Conservation (phyloP, 2,113 vertebrate genomes). For the Channa maculata region DNA sequence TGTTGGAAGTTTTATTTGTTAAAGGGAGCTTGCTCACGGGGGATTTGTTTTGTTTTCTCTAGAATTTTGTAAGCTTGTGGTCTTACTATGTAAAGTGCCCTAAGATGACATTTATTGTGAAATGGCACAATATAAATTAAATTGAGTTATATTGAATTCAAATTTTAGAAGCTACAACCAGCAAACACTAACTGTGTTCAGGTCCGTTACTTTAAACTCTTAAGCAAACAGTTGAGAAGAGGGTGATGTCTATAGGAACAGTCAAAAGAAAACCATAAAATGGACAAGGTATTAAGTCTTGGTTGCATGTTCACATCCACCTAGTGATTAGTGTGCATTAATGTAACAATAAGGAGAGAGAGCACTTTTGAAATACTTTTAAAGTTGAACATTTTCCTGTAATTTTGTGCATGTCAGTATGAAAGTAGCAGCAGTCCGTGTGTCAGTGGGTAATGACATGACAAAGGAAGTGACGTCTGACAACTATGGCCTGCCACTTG, state of each 20-base stretch:
- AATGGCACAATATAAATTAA: too few species aligned
- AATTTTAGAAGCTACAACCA: background rate
- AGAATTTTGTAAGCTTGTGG: too few species aligned
- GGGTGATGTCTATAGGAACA: background rate
- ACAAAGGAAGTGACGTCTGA: conserved; percentile 77
- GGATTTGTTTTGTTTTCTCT: too few species aligned
- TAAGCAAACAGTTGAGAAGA: background rate
- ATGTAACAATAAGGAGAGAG: conserved; percentile 41
- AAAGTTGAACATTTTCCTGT: conserved; percentile 30
- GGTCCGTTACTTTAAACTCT: background rate
- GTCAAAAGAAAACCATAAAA: background rate
- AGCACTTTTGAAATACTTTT: conserved; percentile 58
- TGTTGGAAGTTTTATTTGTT: too few species aligned
- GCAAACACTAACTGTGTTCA: background rate
- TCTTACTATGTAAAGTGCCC: too few species aligned
- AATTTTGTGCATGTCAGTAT: conserved; percentile 56
- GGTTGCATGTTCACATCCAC: background rate
- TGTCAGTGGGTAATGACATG: conserved; percentile 77
- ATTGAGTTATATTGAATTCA: too few species aligned
- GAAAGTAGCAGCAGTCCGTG: conserved; percentile 73
- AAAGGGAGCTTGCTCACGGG: too few species aligned
- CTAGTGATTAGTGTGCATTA: conserved; percentile 41
- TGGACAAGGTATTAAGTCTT: conserved; percentile 18
- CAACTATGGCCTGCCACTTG: conserved; percentile 66
- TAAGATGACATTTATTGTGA: too few species aligned